phyloP scores from a whole-genome alignment of 2,797 vertebrate species.

The Echiichthys vipera region DNA sequence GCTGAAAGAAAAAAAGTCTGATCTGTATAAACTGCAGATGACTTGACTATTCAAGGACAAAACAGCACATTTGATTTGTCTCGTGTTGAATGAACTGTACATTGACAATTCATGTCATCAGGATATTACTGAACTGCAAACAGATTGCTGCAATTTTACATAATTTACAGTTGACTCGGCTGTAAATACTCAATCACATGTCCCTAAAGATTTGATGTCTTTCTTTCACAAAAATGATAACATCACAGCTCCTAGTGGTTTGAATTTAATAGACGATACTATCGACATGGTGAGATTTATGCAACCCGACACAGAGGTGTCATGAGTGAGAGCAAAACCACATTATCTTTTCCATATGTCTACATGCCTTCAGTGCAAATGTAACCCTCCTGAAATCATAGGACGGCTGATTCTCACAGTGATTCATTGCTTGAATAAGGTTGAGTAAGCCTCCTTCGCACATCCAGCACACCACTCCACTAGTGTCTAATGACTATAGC shows the following conservation, averaged over 20 bases:
- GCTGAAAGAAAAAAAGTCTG: neutral
- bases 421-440: conserved; percentile 56
- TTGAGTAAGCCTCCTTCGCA: conserved; percentile 53
- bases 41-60: neutral
- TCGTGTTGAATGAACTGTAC: neutral
- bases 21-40: conserved; percentile 6
- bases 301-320: conserved; percentile 38
- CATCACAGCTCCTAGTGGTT: neutral
- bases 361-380: conserved; percentile 34
- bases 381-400: conserved; percentile 32
- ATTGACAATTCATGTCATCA: conserved; percentile 1
- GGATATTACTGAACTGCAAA: conserved; percentile 17
- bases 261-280: neutral
- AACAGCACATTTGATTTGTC: conserved; percentile 22
- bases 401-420: conserved; percentile 34
- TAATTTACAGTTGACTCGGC: conserved; percentile 17
- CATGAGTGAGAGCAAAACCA: conserved; percentile 18
- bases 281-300: conserved; percentile 17
- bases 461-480: conserved; percentile 25
- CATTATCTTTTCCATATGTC: conserved; percentile 65
- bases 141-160: conserved; percentile 19
- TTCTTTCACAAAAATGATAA: conserved; percentile 4
- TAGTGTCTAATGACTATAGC: conserved; percentile 46
- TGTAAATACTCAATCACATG: conserved; percentile 38
- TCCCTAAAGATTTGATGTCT: neutral